phyloP scores from a whole-genome alignment of 92 coral and sea anemone species.

The Ricordea florida region DNA sequence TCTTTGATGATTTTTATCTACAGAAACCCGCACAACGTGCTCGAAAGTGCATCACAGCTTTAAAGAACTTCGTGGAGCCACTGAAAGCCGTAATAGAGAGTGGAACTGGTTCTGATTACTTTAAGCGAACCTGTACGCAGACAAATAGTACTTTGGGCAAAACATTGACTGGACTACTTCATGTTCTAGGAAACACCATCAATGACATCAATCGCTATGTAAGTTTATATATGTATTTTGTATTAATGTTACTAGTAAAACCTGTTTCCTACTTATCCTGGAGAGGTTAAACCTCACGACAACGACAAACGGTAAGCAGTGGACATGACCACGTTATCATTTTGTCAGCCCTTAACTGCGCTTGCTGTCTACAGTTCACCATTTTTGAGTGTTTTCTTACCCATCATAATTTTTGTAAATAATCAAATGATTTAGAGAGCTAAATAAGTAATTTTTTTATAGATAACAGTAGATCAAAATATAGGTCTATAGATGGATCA shows the following conservation, averaged over 20 bases:
- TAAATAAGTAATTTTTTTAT: no score
- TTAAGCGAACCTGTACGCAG: neutral
- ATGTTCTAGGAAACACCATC: neutral
- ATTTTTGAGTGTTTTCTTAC: no score
- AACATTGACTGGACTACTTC: neutral
- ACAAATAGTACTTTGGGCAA: neutral
- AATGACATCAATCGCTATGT: neutral
- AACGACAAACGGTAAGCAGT: no score
- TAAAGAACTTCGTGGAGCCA: slow-evolving; percentile 26
- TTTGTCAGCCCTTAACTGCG: no score
- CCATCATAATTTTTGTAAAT: no score
- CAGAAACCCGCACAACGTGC: neutral
- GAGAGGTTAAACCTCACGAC: no score
- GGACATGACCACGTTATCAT: no score
- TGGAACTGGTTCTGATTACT: neutral
- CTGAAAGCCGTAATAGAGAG: slow-evolving; percentile 10
- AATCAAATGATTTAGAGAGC: no score
- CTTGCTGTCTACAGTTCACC: no score
- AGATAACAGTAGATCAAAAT: no score
- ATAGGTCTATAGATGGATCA: no score
- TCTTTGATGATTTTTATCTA: neutral
- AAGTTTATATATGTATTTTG: neutral
- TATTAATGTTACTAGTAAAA: neutral
- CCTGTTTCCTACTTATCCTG: neutral
- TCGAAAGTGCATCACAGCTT: slow-evolving; percentile 1